These are phyloP conservation scores for Steatocranus sp. DNA, from an alignment of 2,797 vertebrate genomes.

Conservation along the genomic window DNA sequence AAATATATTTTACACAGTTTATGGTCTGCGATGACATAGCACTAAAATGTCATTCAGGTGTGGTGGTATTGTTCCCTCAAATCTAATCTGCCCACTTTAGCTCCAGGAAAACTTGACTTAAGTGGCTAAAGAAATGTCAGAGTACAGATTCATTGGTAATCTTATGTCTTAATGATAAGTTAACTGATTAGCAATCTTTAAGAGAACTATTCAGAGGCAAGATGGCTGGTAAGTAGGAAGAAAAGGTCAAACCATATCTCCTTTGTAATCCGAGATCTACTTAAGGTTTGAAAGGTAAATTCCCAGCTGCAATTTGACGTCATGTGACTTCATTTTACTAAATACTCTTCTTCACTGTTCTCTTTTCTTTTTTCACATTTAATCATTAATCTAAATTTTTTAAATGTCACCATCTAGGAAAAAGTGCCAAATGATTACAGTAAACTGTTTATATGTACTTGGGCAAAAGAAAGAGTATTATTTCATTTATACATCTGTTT, in stretches of 20 bases:
- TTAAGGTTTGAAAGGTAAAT: neutral
- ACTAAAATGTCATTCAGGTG: neutral
- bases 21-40: neutral
- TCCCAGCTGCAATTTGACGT: neutral
- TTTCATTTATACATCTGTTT: neutral
- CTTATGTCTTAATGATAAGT: neutral
- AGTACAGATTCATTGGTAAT: neutral
- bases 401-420: neutral
- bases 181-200: neutral
- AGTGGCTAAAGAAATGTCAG: neutral
- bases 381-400: neutral
- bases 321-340: neutral
- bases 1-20: neutral
- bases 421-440: neutral
- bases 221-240: neutral
- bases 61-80: neutral
- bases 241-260: too few species aligned
- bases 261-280: neutral
- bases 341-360: neutral
- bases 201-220: neutral
- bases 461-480: neutral
- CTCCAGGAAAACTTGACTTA: neutral
- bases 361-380: neutral
- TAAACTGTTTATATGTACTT: neutral
- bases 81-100: neutral